These are phyloP conservation scores for Lasiommata megera DNA, from an alignment of 2,888 invertebrate genomes.

Conservation along the genomic window DNA sequence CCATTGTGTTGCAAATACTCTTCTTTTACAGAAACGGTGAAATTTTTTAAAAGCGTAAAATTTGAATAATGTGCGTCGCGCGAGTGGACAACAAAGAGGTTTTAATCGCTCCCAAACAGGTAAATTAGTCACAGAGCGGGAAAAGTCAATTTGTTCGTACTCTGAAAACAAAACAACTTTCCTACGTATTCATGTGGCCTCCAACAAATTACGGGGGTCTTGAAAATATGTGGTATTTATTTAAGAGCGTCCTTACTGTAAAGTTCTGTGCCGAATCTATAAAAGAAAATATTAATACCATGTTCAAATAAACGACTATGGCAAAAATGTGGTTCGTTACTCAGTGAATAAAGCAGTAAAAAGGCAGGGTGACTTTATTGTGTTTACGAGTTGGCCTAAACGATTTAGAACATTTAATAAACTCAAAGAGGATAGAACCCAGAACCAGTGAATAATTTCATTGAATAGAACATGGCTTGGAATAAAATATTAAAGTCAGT, in stretches of 20 bases:
- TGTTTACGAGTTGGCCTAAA: too few relatives aligned
- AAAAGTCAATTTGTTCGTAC: constrained; percentile 64
- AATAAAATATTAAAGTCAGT: constrained; percentile 50
- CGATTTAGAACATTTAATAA: too few relatives aligned
- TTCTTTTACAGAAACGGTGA: constrained; percentile 44
- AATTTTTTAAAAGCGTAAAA: constrained; percentile 58
- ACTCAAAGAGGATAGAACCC: too few relatives aligned
- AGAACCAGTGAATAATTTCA: too few relatives aligned
- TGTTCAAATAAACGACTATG: too few relatives aligned
- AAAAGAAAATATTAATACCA: neutral
- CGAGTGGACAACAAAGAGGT: constrained; percentile 54
- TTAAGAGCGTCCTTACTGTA: constrained; percentile 45
- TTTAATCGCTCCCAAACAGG: constrained; percentile 58
- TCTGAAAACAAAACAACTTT: constrained; percentile 72
- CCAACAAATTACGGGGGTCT: constrained; percentile 50
- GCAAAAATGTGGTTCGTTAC: too few relatives aligned
- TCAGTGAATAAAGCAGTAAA: constrained; percentile 11
- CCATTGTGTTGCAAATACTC: constrained; percentile 40
- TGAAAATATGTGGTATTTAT: constrained; percentile 55
- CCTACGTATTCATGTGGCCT: constrained; percentile 40
- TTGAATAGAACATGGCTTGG: too few relatives aligned
- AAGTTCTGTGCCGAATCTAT: constrained; percentile 42
- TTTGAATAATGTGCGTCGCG: constrained; percentile 47
- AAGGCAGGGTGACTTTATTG: neutral
- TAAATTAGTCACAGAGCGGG: constrained; percentile 66